Evolutionary conservation across 1,140 invertebrate genomes (phyloP), one percentile per base, ranked within the genome.

Genomic region (Aplysia californica): DNA sequence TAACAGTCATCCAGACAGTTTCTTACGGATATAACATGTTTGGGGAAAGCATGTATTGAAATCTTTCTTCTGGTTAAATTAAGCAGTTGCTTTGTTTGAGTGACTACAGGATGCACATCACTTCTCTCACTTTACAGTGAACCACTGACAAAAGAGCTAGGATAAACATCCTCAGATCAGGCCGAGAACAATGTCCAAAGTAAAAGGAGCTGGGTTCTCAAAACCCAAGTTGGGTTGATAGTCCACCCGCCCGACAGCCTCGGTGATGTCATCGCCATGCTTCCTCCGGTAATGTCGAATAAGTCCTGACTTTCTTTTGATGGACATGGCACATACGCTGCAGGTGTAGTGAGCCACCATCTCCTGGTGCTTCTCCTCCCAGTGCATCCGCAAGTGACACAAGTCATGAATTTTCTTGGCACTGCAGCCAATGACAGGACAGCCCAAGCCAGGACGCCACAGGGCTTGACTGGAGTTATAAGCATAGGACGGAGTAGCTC

Each of bases 291-390:
- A 69, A 26, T 69, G 67, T 15, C 23, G 6, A 15, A 50, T 31
- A n/a, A 69, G 15, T n/a, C 35, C 6, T 39, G 35, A 69, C 29
- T 44, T 69, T 39, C 67, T 39, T 26, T 69, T 69, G n/a, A 39
- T 44, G 26, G 31, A 20, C 39, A 39, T 26, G n/a, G 64, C 18
- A 29, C 67, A 69, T 18, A 31, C n/a, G n/a, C 36, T 26, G 44
- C 67, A 69, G 35, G 39, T n/a, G 29, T 15, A 69, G 15, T 41
- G 39, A 41, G 36, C n/a, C 3, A 69, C 39, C 31, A 44, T 69
- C 29, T 69, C 39, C 38, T 69, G 15, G 35, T 69, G 67, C 35
- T 69, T 69, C 44, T 69, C 67, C 23, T 23, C 44, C 67, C 67
- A 69, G 44, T 69, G 67, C 3, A 15, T n/a, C 29, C n/a, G 23